phyloP scores from a whole-genome alignment of 2,113 vertebrate species.

The Sceloporus undulatus region DNA sequence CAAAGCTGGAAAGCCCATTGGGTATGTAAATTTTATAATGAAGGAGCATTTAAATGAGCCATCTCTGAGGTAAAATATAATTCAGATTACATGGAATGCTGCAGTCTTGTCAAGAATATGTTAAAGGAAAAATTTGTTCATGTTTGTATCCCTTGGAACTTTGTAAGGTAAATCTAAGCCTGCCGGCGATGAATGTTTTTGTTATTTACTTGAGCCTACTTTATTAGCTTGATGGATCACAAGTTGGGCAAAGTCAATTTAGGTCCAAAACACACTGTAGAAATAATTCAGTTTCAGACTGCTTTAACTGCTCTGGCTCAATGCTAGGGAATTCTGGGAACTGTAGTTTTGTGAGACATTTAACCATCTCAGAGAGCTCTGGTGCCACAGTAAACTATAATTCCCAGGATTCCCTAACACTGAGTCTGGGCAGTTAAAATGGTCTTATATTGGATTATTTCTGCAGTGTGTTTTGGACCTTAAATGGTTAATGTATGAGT shows the following conservation, averaged over 20 bases:
- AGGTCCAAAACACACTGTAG: no score
- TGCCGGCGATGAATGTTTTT: not conserved
- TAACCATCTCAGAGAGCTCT: no score
- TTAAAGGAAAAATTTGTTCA: not conserved
- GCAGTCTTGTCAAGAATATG: not conserved
- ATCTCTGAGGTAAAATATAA: not conserved
- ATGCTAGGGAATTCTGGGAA: no score
- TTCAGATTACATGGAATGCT: not conserved
- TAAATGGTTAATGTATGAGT: no score
- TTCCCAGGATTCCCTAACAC: no score
- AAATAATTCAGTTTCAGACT: no score
- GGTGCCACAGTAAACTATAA: no score
- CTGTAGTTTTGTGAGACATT: no score
- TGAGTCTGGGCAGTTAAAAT: no score
- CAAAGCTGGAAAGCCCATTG: slow-evolving; percentile 87
- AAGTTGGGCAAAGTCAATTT: not conserved
- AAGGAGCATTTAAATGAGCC: not conserved
- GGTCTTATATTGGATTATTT: no score
- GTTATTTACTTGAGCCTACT: not conserved
- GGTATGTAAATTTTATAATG: slow-evolving; percentile 70
- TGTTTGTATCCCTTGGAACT: not conserved
- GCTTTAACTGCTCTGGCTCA: no score
- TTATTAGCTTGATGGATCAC: not conserved
- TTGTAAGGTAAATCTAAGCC: not conserved
- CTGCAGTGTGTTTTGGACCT: no score